phyloP scores from a whole-genome alignment of 2,888 invertebrate genomes.

The Agriopis aurantiaria region DNA sequence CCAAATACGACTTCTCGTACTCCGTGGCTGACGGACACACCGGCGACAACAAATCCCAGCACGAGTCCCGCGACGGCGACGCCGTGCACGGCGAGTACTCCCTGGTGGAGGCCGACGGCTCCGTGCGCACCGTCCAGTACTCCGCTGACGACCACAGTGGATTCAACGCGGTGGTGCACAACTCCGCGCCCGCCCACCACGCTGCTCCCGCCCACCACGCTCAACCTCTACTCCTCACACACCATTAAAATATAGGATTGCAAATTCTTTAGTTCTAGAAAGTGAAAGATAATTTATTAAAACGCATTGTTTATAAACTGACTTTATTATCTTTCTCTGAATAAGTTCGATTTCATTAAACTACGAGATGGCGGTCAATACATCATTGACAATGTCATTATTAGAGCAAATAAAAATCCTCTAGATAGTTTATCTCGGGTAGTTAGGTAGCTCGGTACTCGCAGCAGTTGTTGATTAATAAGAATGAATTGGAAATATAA shows the following conservation, averaged over 20 bases:
- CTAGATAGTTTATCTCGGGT: too few species aligned
- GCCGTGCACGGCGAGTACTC: constrained; percentile 86
- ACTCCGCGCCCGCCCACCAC: constrained; percentile 70
- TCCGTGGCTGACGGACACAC: constrained; percentile 86
- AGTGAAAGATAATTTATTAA: constrained; percentile 24
- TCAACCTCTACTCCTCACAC: constrained; percentile 58
- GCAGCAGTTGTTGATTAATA: too few species aligned
- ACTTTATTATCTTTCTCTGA: background rate
- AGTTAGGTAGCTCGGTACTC: too few species aligned
- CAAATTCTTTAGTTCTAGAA: constrained; percentile 7
- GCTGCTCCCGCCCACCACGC: constrained; percentile 52
- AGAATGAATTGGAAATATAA: too few species aligned
- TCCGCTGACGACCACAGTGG: constrained; percentile 84
- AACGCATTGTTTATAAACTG: constrained; percentile 5
- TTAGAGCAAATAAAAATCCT: too few species aligned
- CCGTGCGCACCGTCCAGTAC: constrained; percentile 83
- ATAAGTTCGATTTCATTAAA: background rate
- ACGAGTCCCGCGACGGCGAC: constrained; percentile 87
- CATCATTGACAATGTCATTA: too few species aligned
- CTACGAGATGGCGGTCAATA: background rate
- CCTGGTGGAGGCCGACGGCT: constrained; percentile 81
- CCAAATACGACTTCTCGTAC: constrained; percentile 86
- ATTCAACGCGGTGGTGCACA: constrained; percentile 77
- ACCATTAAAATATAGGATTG: constrained; percentile 51
- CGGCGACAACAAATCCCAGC: constrained; percentile 87